Base-by-base conservation (phyloP, 2,797 vertebrate genomes). In the Poecilia wingei region DNA sequence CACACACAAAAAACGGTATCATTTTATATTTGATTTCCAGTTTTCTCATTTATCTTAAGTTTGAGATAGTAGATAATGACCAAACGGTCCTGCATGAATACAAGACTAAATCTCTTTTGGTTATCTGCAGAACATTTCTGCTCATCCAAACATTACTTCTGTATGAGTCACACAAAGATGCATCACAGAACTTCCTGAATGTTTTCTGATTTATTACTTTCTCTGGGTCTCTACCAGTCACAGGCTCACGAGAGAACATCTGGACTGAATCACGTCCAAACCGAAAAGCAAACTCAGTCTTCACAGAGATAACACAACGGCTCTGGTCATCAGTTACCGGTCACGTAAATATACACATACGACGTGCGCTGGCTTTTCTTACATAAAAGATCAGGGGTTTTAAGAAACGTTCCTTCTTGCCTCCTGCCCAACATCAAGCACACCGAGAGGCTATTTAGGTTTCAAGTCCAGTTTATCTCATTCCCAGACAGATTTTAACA, bases 391-490 rank as follows among this genome's bases (percentile, higher is more conserved):
- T 68, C 10, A 68, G 0, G 36, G 25, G 41, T n/a, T 14, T 6
- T 45, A 13, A 90, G 90, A 36, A 59, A 13, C 13, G 5, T 1
- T 47, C 18, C 57, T 33, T 72, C 4, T 45, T n/a, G 18, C 16
- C 22, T 75, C 12, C 4, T 46, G 36, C 25, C 12, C 45, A 45
- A 36, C 22, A 55, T 31, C 33, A 68, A 69, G 46, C 51, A 76
- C 36, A 49, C 66, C 36, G 77, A 43, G 47, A 76, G 70, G 57
- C 66, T 13, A n/a, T 76, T 79, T 83, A 74, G 81, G 49, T 82
- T 80, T 79, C 41, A 82, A 53, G 81, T 88, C 80, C 79, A 72
- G 74, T 84, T 83, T 85, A 69, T 76, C 45, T 89, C 76, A 78
- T 53, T 6, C 41, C 39, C 39, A 77, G 18, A 33, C 41, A 10